A percentile compares a stretch with the other conserved stretches of the same genome.
These are phyloP conservation scores for Melieria crassipennis DNA, from an alignment of 2,888 invertebrate species.

Conservation along the genomic window DNA sequence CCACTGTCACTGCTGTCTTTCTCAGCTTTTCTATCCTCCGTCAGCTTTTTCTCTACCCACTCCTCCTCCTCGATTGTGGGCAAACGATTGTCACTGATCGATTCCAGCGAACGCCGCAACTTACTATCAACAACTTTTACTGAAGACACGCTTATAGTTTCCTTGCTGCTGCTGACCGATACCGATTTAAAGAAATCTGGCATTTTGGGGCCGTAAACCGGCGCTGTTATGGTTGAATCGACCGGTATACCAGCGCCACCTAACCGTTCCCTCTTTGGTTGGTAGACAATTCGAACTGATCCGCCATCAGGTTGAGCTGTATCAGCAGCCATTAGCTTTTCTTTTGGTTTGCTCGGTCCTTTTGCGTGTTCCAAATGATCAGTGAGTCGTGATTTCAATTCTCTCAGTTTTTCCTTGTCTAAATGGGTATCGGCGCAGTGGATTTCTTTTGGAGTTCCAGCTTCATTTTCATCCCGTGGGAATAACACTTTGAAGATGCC, in stretches of 20 bases:
- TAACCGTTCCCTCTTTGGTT: constrained; percentile 47
- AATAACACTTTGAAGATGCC: constrained; percentile 71
- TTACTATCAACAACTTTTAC: constrained; percentile 46
- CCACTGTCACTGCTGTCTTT: constrained; percentile 32
- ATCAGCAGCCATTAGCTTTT: neutral
- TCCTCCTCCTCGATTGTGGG: constrained; percentile 47
- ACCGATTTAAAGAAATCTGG: constrained; percentile 40
- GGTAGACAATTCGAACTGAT: constrained; percentile 49
- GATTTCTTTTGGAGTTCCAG: neutral
- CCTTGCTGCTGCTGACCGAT: constrained; percentile 6
- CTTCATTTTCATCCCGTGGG: neutral
- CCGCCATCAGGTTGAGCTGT: neutral
- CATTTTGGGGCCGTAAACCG: constrained; percentile 54
- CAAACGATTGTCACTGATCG: constrained; percentile 25
- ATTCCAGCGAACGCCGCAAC: constrained; percentile 43
- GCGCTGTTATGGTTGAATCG: constrained; percentile 2
- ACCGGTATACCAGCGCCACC: constrained; percentile 43
- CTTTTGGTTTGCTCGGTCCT: constrained; percentile 14
- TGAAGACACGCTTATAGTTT: neutral
- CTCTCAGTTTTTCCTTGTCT: too few species aligned
- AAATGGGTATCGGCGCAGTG: neutral
- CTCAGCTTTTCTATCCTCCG: constrained; percentile 29
- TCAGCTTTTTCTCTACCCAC: constrained; percentile 50
- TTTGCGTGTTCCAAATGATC: neutral
- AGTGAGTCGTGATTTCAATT: neutral